Evolutionary conservation across 2,113 vertebrate species (phyloP).

Genomic region (Aegotheles bennettii): DNA sequence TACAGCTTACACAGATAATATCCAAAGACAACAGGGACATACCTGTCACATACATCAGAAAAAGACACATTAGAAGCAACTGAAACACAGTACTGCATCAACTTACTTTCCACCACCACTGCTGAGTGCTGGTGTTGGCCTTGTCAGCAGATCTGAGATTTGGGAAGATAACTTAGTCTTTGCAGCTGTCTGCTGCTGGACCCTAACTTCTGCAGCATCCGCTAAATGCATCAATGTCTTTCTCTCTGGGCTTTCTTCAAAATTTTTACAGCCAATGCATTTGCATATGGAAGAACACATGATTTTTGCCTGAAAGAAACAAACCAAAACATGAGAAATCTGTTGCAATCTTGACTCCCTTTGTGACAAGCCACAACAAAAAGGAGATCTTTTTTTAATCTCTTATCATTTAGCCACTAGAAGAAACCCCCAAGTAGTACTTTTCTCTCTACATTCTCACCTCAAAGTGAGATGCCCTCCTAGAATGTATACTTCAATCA

Average conservation of each 20-base stretch:
- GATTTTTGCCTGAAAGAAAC: constrained; percentile 89
- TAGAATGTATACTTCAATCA: background rate
- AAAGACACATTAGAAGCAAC: background rate
- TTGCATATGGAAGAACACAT: constrained; percentile 99
- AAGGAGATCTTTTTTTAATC: background rate
- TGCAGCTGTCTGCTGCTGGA: constrained; percentile 95
- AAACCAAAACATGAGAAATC: background rate
- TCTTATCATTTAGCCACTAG: background rate
- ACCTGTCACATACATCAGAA: background rate
- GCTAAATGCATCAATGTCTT: constrained; percentile 98
- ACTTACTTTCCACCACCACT: constrained; percentile 91
- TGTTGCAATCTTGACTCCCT: background rate
- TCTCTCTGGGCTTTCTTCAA: constrained; percentile 96
- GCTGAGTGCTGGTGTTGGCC: constrained; percentile 84
- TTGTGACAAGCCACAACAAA: background rate
- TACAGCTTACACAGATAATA: background rate
- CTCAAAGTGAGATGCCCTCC: background rate
- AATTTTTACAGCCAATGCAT: constrained; percentile 97
- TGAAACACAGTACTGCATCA: background rate
- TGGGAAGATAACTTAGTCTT: constrained; percentile 98
- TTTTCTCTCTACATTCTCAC: background rate
- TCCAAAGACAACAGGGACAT: background rate
- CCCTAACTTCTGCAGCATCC: constrained; percentile 94
- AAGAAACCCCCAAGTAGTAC: background rate
- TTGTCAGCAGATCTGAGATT: constrained; percentile 93